Conservation (phyloP, 2,888 invertebrate species). For the Chalcosyrphus nemorum region DNA sequence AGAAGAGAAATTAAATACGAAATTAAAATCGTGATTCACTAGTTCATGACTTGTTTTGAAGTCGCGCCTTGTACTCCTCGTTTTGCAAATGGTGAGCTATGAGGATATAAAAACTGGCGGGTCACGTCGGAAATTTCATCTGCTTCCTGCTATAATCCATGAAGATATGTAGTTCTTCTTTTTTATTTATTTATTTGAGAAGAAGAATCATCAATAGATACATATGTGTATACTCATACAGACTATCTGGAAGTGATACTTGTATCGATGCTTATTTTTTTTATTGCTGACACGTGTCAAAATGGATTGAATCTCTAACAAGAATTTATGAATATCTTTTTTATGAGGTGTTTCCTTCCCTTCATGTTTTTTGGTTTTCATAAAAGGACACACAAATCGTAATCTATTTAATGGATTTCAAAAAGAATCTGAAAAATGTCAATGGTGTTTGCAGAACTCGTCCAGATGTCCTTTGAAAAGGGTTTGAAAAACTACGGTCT, state of each 20-base stretch:
- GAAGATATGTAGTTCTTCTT: not conserved
- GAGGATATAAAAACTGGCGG: conserved; percentile 18
- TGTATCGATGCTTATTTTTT: not conserved
- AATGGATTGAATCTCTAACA: too few relatives aligned
- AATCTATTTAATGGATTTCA: too few relatives aligned
- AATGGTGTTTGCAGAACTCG: too few relatives aligned
- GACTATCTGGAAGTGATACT: not conserved
- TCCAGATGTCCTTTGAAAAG: too few relatives aligned
- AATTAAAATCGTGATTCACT: conserved; percentile 60
- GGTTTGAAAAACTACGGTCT: too few relatives aligned
- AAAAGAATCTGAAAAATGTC: too few relatives aligned
- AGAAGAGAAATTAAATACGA: conserved; percentile 26
- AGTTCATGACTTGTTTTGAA: conserved; percentile 35
- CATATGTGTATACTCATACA: not conserved
- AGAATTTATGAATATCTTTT: not conserved
- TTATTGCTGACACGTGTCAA: not conserved
- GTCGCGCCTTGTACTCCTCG: not conserved
- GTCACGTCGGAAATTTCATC: conserved; percentile 36
- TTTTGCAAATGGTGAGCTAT: not conserved
- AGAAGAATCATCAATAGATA: not conserved
- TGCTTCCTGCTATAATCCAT: conserved; percentile 4
- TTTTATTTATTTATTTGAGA: not conserved
- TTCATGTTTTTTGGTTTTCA: too few relatives aligned
- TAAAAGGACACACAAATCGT: too few relatives aligned
- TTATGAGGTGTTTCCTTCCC: too few relatives aligned